A percentile compares a stretch with the other conserved stretches of the same genome.
Evolutionary conservation across 2,888 invertebrate species (phyloP).

Genomic region (Elgonia sp.): DNA sequence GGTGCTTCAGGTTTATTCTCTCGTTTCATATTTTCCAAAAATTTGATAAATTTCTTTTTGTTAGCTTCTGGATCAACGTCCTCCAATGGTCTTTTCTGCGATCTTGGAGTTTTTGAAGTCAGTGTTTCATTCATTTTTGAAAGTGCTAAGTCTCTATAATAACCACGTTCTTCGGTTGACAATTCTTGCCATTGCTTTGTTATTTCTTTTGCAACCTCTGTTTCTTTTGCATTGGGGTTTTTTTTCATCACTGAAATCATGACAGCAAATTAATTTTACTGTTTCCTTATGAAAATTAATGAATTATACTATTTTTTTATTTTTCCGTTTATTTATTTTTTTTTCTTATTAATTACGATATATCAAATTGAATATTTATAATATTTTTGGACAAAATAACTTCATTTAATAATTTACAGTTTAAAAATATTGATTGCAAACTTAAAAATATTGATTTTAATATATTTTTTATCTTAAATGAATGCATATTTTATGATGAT

Average conservation of each 20-base stretch:
- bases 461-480: too few relatives aligned
- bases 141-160: constrained; percentile 82
- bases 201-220: constrained; percentile 85
- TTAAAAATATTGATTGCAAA: not conserved
- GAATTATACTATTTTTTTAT: too few relatives aligned
- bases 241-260: constrained; percentile 80
- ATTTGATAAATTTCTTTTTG: constrained; percentile 80
- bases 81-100: constrained; percentile 62
- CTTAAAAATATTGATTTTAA: too few relatives aligned
- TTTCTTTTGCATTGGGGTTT: constrained; percentile 83
- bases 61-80: constrained; percentile 77
- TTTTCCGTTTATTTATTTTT: too few relatives aligned
- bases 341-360: too few relatives aligned
- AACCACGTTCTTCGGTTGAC: constrained; percentile 84
- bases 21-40: constrained; percentile 82
- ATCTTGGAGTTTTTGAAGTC: constrained; percentile 59
- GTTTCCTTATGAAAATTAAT: too few relatives aligned
- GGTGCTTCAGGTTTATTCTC: constrained; percentile 76
- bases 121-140: constrained; percentile 72
- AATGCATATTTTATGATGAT: not conserved
- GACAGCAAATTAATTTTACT: not conserved
- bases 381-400: too few relatives aligned
- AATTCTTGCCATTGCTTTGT: constrained; percentile 85
- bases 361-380: too few relatives aligned
- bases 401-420: not conserved